A percentile compares a stretch with the other conserved stretches of the same genome.
Evolutionary conservation across 2,888 invertebrate species (phyloP).

Genomic region (Pollenia labialis): DNA sequence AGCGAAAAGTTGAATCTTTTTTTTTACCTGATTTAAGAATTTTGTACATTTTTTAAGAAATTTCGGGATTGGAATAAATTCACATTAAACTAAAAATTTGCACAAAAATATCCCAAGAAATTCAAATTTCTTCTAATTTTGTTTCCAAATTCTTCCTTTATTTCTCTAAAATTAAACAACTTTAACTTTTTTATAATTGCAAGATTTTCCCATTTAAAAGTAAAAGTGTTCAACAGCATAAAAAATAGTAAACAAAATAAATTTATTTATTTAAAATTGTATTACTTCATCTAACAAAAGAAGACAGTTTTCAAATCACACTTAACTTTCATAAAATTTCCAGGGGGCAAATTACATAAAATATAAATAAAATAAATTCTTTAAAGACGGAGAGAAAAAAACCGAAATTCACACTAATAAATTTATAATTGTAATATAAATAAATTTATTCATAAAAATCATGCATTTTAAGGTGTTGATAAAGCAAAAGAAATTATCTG

Average conservation of each 20-base stretch:
- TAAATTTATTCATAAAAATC: not conserved
- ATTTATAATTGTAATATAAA: constrained; percentile 15
- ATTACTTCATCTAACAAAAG: constrained; percentile 59
- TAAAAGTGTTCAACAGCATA: constrained; percentile 43
- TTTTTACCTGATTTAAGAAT: too few relatives aligned
- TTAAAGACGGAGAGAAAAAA: not conserved
- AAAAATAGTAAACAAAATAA: constrained; percentile 56
- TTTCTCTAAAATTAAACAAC: not conserved
- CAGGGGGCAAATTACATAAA: constrained; percentile 1
- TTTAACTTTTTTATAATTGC: not conserved
- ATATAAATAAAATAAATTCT: constrained; percentile 21
- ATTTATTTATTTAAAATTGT: constrained; percentile 28
- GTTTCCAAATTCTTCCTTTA: too few relatives aligned
- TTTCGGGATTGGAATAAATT: too few relatives aligned
- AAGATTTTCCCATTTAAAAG: constrained; percentile 33
- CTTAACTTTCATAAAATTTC: constrained; percentile 52
- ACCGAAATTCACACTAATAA: not conserved
- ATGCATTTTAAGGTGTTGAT: not conserved
- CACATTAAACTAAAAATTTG: too few relatives aligned
- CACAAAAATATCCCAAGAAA: too few relatives aligned
- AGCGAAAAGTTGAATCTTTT: too few relatives aligned
- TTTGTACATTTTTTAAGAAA: too few relatives aligned
- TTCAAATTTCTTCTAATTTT: not conserved
- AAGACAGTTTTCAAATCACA: constrained; percentile 19
- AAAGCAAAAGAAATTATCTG: not conserved